Conservation (phyloP, 2,113 vertebrate species). For the Dicerorhinus sumatrensis region DNA sequence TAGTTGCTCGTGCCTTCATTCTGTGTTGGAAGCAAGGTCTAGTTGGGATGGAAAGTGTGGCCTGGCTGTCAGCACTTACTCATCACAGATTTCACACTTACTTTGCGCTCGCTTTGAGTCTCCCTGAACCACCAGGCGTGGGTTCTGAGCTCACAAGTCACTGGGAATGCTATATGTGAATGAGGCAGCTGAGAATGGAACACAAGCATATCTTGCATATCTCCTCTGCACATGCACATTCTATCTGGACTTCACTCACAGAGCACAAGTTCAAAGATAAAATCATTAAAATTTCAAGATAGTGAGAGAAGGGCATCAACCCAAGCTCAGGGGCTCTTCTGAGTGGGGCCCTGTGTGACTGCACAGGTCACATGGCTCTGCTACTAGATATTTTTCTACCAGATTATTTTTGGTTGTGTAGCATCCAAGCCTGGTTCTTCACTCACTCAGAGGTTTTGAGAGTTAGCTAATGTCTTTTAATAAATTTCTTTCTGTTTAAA, state of each 20-base stretch:
- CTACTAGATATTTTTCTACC: background rate
- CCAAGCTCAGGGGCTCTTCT: rapidly evolving
- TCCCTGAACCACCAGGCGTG: too few relatives aligned
- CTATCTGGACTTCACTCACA: background rate
- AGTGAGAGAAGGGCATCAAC: background rate
- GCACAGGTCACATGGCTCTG: too few relatives aligned
- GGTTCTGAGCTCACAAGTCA: background rate
- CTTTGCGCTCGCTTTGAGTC: background rate
- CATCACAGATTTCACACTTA: background rate
- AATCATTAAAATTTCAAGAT: background rate
- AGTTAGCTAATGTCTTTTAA: background rate
- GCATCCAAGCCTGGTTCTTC: background rate
- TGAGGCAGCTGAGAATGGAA: background rate
- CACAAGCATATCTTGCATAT: rapidly evolving
- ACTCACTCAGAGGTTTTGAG: background rate
- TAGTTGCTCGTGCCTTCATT: background rate
- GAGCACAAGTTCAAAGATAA: background rate
- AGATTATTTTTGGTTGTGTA: background rate
- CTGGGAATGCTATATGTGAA: rapidly evolving
- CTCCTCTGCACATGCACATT: background rate
- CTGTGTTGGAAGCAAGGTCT: background rate
- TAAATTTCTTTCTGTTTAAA: background rate
- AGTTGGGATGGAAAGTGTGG: background rate
- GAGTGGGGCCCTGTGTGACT: background rate
- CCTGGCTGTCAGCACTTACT: background rate